Percentiles rank a stretch among this genome's conserved stretches.
phyloP scores from a whole-genome alignment of 2,113 vertebrate species.

The Cynocephalus volans region DNA sequence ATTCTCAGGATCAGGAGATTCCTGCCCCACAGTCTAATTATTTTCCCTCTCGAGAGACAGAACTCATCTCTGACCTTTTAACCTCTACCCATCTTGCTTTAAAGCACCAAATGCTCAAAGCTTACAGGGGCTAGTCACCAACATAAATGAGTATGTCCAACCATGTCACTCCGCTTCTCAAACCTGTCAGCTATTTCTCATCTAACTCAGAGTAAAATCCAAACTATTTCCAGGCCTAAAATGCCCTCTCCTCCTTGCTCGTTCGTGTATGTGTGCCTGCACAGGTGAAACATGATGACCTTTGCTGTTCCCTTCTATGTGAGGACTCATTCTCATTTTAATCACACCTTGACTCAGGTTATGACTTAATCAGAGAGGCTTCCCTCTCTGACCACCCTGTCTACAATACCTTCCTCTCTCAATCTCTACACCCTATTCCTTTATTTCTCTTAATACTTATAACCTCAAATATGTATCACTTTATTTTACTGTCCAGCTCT shows the following conservation, averaged over 20 bases:
- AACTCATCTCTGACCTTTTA: background rate
- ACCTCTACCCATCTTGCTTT: background rate
- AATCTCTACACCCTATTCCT: background rate
- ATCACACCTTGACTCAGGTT: background rate
- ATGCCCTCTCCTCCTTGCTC: too few species aligned
- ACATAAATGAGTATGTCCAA: too few species aligned
- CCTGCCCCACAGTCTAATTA: background rate
- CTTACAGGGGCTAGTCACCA: background rate
- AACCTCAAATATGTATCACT: background rate
- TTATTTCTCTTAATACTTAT: background rate
- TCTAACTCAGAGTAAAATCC: background rate
- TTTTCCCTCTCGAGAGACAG: background rate
- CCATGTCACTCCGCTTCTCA: background rate
- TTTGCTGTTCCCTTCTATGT: background rate
- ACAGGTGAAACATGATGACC: background rate
- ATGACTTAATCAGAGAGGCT: background rate
- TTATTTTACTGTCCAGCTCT: background rate
- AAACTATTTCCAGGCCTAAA: background rate
- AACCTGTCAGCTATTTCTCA: background rate
- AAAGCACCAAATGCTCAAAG: background rate
- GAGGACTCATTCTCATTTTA: background rate
- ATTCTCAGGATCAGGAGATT: background rate
- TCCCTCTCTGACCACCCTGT: background rate
- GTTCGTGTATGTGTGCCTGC: background rate
- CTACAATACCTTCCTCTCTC: background rate